A percentile compares a stretch with the other conserved stretches of the same genome.
phyloP scores from a whole-genome alignment of 2,797 vertebrate species.

The Carapus acus region DNA sequence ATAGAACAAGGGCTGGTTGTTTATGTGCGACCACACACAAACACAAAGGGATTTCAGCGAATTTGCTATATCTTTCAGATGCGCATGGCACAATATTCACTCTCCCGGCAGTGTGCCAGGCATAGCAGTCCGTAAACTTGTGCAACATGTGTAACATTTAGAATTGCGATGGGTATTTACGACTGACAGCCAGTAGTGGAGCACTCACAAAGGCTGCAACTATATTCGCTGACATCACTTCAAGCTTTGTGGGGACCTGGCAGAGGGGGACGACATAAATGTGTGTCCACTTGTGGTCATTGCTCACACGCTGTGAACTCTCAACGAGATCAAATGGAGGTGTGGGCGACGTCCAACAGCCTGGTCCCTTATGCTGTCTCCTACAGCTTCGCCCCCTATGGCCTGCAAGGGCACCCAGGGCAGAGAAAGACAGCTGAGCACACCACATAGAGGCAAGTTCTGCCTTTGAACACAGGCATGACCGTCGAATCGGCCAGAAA shows the following conservation, averaged over 20 bases:
- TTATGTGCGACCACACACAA: conserved; percentile 20
- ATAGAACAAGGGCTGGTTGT: conserved; percentile 46
- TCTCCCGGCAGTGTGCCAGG: too few relatives aligned
- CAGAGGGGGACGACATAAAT: conserved; percentile 36
- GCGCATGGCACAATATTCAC: too few relatives aligned
- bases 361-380: conserved; percentile 32
- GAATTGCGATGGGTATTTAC: background rate
- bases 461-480: conserved; percentile 64
- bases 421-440: conserved; percentile 80
- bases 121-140: too few relatives aligned
- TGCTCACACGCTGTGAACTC: conserved; percentile 71
- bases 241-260: conserved; percentile 9
- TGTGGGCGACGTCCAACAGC: conserved; percentile 50
- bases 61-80: background rate
- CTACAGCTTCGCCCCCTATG: conserved; percentile 52
- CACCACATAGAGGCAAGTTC: conserved; percentile 69
- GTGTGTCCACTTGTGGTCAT: conserved; percentile 68
- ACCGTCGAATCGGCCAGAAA: conserved; percentile 42
- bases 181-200: background rate
- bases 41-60: conserved; percentile 12
- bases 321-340: conserved; percentile 68
- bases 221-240: conserved; percentile 14
- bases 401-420: conserved; percentile 64
- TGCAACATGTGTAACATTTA: too few relatives aligned
- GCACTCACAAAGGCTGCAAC: background rate